A percentile compares a stretch with the other conserved stretches of the same genome.
Evolutionary conservation across 2,797 vertebrate genomes (phyloP).

Genomic region (Danio aesculapii): DNA sequence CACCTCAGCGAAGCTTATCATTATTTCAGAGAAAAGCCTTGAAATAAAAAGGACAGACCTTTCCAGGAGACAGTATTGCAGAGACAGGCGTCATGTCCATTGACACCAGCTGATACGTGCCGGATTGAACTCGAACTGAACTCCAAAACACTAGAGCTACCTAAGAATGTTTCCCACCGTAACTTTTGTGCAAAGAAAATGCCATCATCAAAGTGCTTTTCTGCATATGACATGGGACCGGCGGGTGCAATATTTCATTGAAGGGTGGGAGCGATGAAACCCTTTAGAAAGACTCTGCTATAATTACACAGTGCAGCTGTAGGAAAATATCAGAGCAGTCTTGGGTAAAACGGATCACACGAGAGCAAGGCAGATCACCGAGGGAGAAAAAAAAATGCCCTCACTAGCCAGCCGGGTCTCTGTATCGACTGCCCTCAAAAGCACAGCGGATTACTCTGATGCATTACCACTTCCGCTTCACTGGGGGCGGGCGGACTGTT

Average conservation of each 20-base stretch:
- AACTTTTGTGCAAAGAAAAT: constrained; percentile 34
- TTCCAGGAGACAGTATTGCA: constrained; percentile 2
- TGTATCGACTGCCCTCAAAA: constrained; percentile 52
- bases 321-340: constrained; percentile 54
- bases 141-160: constrained; percentile 44
- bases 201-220: constrained; percentile 35
- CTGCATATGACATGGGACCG: constrained; percentile 20
- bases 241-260: constrained; percentile 35
- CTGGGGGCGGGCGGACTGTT: background rate
- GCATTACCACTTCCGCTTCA: constrained; percentile 25
- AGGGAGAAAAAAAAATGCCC: constrained; percentile 41
- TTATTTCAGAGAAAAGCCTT: constrained; percentile 43
- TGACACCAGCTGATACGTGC: constrained; percentile 21
- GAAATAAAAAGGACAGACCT: constrained; percentile 40
- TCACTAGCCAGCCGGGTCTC: constrained; percentile 70
- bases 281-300: constrained; percentile 61
- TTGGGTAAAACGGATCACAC: constrained; percentile 70
- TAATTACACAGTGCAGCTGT: constrained; percentile 73
- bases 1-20: constrained; percentile 44
- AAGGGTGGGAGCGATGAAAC: constrained; percentile 49
- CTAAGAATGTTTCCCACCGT: constrained; percentile 46
- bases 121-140: constrained; percentile 41
- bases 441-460: constrained; percentile 48
- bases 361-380: constrained; percentile 71
- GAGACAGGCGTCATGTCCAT: constrained; percentile 24